Base-by-base conservation (phyloP, 2,113 vertebrate species). In the Oncorhynchus mykiss region DNA sequence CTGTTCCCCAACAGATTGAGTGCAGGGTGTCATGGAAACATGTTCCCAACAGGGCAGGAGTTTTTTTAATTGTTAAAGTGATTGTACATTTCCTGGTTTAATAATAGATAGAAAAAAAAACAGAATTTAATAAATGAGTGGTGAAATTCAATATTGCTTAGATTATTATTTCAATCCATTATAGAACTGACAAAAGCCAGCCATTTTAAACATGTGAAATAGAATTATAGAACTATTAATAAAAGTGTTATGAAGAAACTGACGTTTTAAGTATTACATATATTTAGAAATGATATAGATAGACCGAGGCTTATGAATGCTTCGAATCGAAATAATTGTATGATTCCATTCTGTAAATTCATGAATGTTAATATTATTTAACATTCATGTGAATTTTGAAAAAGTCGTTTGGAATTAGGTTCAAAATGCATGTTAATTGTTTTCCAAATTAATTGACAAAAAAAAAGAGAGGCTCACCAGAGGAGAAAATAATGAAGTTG, bases 21-120 rank as follows among this genome's bases (percentile, higher is more conserved):
- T 92, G 39, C 39, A 45, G 39, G 39, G 39, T 45, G 39, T 11
- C 9, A 45, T 45, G 39, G 11, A 45, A 11, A 9, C 0, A 45
- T 45, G 39, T 45, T 7, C 34, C 34, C 39, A 11, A 90, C 93
- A 93, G 94, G 91, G 89, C 91, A 79, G 91, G 91, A 92, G 92
- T 93, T 94, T 93, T 91, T 94, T 92, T 93, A 93, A 94, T 93
- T 94, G 95, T 92, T 93, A 94, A 95, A 94, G 94, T 96, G 94
- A 95, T 92, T 94, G 89, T 24, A 95, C 88, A 92, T 95, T 95
- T 94, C 94, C 39, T 45, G 39, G 39, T 94, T 94, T 94, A 93
- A 91, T 90, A 85, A 88, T 91, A 93, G 91, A 89, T 82, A 83
- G 91, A 93, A 93, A 91, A 54, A 54, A 65, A 71, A 76, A 72